These are phyloP conservation scores for Scomber japonicus DNA, from an alignment of 2,113 vertebrate species.

Conservation along the genomic window DNA sequence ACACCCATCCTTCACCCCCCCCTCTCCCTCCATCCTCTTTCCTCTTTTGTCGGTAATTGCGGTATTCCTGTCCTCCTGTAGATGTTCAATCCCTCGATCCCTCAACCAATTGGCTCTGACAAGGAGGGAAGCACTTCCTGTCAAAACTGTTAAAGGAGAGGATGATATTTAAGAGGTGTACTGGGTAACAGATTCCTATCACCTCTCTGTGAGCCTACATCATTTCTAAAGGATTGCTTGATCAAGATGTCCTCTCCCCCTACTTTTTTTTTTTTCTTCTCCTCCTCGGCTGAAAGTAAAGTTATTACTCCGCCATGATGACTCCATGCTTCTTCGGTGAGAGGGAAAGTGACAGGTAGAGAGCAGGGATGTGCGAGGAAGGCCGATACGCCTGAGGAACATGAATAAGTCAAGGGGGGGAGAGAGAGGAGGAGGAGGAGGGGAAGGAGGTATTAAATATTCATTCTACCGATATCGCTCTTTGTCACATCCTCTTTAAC, in stretches of 20 bases:
- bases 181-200: conserved; percentile 77
- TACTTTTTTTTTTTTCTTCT: too few relatives aligned
- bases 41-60: conserved; percentile 93
- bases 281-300: conserved; percentile 52
- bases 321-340: conserved; percentile 60
- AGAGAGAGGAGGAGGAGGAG: neutral
- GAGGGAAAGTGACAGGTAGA: conserved; percentile 73
- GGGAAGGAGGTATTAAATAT: conserved; percentile 81
- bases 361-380: conserved; percentile 46
- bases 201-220: conserved; percentile 53
- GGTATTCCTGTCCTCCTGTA: conserved; percentile 87
- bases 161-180: conserved; percentile 77
- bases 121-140: conserved; percentile 85
- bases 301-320: conserved; percentile 66
- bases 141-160: conserved; percentile 83
- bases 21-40: neutral
- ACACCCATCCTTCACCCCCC: too few relatives aligned
- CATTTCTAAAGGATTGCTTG: conserved; percentile 49
- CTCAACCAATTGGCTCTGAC: conserved; percentile 87
- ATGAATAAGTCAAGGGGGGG: conserved; percentile 79
- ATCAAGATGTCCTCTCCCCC: conserved; percentile 71
- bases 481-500: conserved; percentile 84
- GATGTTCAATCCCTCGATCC: conserved; percentile 85
- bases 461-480: conserved; percentile 77
- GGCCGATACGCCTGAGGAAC: conserved; percentile 64